A percentile compares a stretch with the other conserved stretches of the same genome.
These are phyloP conservation scores for Leucania comma DNA, from an alignment of 2,888 invertebrate genomes.

Conservation along the genomic window DNA sequence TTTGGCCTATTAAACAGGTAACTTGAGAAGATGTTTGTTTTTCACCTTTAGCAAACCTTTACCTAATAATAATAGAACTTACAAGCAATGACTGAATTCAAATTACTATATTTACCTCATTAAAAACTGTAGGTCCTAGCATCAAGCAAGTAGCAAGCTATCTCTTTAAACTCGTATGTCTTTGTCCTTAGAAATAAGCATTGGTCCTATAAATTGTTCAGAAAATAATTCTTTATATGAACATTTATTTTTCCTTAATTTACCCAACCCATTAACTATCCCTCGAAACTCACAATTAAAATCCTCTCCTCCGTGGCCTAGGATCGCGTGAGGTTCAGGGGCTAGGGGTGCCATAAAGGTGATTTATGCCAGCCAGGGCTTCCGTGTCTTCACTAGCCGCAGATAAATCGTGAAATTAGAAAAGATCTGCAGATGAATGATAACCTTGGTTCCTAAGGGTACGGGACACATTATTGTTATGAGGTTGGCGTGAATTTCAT, in stretches of 20 bases:
- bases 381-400: constrained; percentile 69
- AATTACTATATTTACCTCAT: background rate
- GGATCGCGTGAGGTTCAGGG: constrained; percentile 72
- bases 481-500: constrained; percentile 17
- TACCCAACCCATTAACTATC: constrained; percentile 14
- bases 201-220: too few relatives aligned
- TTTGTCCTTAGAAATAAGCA: too few relatives aligned
- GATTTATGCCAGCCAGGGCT: constrained; percentile 76
- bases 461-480: constrained; percentile 47
- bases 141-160: too few relatives aligned
- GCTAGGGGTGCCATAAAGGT: constrained; percentile 73
- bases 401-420: constrained; percentile 81
- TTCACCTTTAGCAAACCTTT: background rate
- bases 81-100: background rate
- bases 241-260: constrained; percentile 12
- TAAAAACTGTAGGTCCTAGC: too few relatives aligned
- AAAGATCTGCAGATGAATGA: constrained; percentile 76
- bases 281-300: constrained; percentile 51
- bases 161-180: too few relatives aligned
- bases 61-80: background rate
- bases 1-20: background rate
- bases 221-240: background rate
- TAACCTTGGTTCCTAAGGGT: constrained; percentile 65
- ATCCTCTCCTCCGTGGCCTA: constrained; percentile 36
- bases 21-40: background rate